Base-by-base conservation (phyloP, 2,888 invertebrate species). In the Nomada flava region DNA sequence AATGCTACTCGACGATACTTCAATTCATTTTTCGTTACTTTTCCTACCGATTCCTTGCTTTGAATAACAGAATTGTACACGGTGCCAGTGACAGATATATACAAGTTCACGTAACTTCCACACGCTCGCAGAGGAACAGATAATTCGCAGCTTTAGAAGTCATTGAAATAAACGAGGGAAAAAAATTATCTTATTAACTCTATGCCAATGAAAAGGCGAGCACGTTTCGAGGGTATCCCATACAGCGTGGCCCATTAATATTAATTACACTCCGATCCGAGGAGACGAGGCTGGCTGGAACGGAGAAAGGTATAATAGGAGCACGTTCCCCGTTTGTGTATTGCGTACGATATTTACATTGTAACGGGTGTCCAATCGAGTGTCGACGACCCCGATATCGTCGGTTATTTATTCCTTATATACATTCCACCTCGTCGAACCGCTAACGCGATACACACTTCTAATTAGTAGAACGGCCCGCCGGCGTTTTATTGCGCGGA, bases 311-410 rank as follows among this genome's bases (percentile, higher is more conserved):
- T 71, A 63, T 82, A 86, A 87, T 82, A 74, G 57, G 82, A 75
- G 73, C 83, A 75, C 75, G 79, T 87, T 72, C 29, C 50, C 75
- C 75, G 88, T 71, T 73, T 79, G 76, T 69, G 82, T 74, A 62
- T 79, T 79, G 85, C 81, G 85, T 75, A 76, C 81, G 81, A 84
- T 83, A 83, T 86, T 85, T 86, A 83, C 83, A 79, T 86, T 81
- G 86, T 88, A 89, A 90, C 89, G 89, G 88, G 85, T 83, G 84
- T 79, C 71, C 68, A 15, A 26, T n/a, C 53, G 65, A 67, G 84
- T 88, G 91, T 89, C 91, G 86, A 89, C 86, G 91, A 91, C 90
- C 91, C 85, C 89, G 80, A 36, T 78, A 79, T 86, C 84, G 84
- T 86, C 86, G 84, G 80, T 84, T 81, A 78, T 36, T 36, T 36